phyloP scores from a whole-genome alignment of 1,140 invertebrate genomes.

The Lordiphosa collinella region DNA sequence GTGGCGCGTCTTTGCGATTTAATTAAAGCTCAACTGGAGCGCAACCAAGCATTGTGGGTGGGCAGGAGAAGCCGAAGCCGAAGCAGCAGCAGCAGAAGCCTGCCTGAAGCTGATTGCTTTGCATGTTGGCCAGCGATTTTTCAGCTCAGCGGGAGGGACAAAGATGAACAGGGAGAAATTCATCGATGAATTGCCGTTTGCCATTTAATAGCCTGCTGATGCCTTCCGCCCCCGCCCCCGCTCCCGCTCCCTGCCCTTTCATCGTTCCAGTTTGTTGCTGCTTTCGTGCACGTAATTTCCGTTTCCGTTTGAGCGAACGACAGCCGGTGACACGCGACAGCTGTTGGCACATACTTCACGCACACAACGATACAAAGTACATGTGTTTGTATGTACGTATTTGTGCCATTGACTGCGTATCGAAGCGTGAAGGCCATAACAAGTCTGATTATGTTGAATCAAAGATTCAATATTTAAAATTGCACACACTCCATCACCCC shows the following conservation, averaged over 20 bases:
- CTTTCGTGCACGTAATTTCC: constrained; percentile 71
- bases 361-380: constrained; percentile 12
- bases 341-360: constrained; percentile 67
- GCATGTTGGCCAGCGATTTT: constrained; percentile 44
- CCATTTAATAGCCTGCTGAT: constrained; percentile 50
- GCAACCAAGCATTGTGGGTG: not conserved
- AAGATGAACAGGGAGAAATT: not conserved
- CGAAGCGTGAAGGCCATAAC: constrained; percentile 66
- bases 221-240: constrained; percentile 20
- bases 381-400: constrained; percentile 36
- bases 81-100: not conserved
- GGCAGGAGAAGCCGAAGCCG: not conserved
- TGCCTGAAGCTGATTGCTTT: constrained; percentile 13
- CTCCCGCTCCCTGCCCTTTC: not conserved
- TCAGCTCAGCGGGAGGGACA: constrained; percentile 8
- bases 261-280: constrained; percentile 46
- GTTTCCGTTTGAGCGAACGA: constrained; percentile 71
- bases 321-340: constrained; percentile 72
- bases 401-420: constrained; percentile 60
- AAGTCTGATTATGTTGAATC: constrained; percentile 71
- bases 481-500: constrained; percentile 38
- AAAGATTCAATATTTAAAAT: constrained; percentile 71
- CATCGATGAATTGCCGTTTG: constrained; percentile 67
- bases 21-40: constrained; percentile 55
- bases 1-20: constrained; percentile 67